A percentile compares a stretch with the other conserved stretches of the same genome.
Evolutionary conservation across 2,888 invertebrate genomes (phyloP).

Genomic region (Phortica okadai): DNA sequence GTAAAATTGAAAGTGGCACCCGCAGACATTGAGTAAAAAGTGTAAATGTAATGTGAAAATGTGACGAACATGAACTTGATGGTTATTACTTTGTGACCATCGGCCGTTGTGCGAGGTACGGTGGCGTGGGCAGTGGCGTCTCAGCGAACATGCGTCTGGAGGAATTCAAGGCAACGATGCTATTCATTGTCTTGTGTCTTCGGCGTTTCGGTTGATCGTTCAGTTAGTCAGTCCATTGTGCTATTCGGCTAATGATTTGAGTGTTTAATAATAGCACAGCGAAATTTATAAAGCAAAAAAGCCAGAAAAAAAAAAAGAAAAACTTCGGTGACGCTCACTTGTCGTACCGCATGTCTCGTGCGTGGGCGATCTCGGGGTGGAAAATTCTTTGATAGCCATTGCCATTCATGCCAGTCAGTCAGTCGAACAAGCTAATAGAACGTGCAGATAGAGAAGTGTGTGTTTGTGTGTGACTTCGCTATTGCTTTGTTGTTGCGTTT

Average conservation of each 20-base stretch:
- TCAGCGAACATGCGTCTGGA: neutral
- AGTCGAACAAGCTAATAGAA: neutral
- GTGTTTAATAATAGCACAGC: conserved; percentile 28
- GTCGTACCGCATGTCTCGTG: conserved; percentile 27
- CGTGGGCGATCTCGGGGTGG: conserved; percentile 35
- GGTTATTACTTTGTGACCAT: neutral
- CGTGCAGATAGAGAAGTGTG: conserved; percentile 49
- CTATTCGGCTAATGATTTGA: conserved; percentile 6
- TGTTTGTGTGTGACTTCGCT: conserved; percentile 26
- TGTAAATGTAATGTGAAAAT: neutral
- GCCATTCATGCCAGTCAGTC: neutral
- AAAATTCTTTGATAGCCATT: neutral
- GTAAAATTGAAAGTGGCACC: neutral
- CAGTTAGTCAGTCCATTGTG: neutral
- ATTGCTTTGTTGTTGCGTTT: conserved; percentile 43
- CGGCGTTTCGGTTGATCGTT: neutral
- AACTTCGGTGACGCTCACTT: neutral
- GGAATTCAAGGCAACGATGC: conserved; percentile 25
- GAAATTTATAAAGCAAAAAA: conserved; percentile 11
- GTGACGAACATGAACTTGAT: conserved; percentile 19
- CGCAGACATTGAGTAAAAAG: neutral
- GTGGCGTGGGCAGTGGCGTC: neutral
- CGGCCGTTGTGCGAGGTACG: neutral
- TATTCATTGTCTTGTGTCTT: neutral
- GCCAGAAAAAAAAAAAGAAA: neutral